Conservation (phyloP, 1,140 invertebrate species). For the Lasioglossum albipes region DNA sequence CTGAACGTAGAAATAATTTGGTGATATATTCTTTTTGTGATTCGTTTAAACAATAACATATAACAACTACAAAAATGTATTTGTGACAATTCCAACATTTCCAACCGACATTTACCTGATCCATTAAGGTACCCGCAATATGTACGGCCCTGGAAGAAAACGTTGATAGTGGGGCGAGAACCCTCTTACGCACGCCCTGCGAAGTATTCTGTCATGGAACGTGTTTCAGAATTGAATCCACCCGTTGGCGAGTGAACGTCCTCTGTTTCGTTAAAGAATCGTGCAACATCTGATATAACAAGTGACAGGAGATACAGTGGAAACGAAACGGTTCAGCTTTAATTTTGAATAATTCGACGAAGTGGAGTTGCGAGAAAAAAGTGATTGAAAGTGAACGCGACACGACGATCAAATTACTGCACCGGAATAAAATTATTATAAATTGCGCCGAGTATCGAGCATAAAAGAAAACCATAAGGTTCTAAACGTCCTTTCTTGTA, state of each 20-base stretch:
- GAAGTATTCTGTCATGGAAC: constrained; percentile 34
- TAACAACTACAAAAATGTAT: background rate
- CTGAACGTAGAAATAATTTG: background rate
- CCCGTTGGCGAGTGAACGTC: constrained; percentile 39
- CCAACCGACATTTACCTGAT: background rate
- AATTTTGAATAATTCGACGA: background rate
- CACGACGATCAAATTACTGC: constrained; percentile 6
- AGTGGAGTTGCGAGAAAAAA: background rate
- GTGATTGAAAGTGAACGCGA: constrained; percentile 10
- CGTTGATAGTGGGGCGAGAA: constrained; percentile 17
- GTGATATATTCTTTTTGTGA: background rate
- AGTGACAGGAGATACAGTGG: background rate
- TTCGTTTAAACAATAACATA: background rate
- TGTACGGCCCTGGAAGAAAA: constrained; percentile 9
- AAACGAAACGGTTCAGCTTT: background rate
- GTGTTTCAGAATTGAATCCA: constrained; percentile 37
- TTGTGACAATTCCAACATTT: background rate
- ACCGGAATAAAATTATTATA: background rate
- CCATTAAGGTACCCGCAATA: background rate
- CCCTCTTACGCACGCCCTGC: constrained; percentile 38
- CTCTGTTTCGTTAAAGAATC: background rate
- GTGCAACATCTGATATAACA: constrained; percentile 5
- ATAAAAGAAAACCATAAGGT: too few species aligned
- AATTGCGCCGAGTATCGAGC: background rate
- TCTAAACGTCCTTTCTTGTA: background rate